Evolutionary conservation across 2,113 vertebrate species (phyloP).

Genomic region (Apaloderma vittatum): DNA sequence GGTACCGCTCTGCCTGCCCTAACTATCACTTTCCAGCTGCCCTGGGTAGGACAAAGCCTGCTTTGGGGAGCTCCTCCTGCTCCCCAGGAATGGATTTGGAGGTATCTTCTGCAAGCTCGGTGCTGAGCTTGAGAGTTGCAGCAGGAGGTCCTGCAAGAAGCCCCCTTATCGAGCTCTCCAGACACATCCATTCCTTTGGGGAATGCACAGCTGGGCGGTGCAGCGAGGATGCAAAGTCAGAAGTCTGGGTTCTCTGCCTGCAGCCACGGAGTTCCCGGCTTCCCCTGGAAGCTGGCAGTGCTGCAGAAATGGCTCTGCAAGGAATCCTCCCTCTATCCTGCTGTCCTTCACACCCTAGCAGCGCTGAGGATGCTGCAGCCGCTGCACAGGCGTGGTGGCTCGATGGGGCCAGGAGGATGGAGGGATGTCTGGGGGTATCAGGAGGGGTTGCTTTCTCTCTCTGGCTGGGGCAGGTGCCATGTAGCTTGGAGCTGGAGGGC

Average conservation of each 20-base stretch:
- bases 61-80: not conserved
- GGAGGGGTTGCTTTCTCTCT: not conserved
- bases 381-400: not conserved
- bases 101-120: not conserved
- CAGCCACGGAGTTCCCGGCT: not conserved
- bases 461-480: not conserved
- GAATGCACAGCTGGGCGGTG: not conserved
- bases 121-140: not conserved
- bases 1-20: not conserved
- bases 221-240: not conserved
- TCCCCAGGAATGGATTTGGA: not conserved
- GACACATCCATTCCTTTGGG: not conserved
- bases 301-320: not conserved
- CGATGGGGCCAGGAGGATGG: not conserved
- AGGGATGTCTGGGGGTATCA: not conserved
- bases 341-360: not conserved
- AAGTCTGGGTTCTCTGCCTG: not conserved
- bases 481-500: not conserved
- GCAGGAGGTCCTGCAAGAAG: not conserved
- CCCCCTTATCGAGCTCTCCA: accelerated
- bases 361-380: not conserved
- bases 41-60: not conserved
- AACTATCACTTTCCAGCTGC: accelerated
- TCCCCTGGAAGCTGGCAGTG: not conserved
- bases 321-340: not conserved